phyloP scores from a whole-genome alignment of 2,797 vertebrate species.

The Poeciliopsis presidionis region DNA sequence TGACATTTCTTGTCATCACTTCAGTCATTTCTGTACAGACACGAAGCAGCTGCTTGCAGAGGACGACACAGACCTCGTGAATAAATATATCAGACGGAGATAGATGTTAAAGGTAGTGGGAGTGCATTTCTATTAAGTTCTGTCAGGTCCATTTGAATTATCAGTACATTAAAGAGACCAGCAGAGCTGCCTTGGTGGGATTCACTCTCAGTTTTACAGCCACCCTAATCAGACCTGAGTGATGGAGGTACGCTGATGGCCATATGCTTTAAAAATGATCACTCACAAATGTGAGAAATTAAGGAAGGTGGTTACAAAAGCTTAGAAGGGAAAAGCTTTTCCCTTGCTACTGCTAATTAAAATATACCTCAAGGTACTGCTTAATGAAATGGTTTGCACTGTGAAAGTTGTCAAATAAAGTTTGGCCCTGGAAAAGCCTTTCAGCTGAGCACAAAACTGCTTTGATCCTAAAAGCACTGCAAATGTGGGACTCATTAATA shows the following conservation, averaged over 20 bases:
- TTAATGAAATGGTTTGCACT: constrained; percentile 49
- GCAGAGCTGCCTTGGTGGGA: constrained; percentile 22
- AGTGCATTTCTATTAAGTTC: constrained; percentile 67
- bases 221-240: constrained; percentile 39
- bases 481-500: constrained; percentile 51
- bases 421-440: constrained; percentile 40
- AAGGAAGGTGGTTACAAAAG: background rate
- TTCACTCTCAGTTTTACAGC: constrained; percentile 42
- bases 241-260: constrained; percentile 32
- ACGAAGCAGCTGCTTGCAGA: constrained; percentile 30
- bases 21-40: constrained; percentile 15
- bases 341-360: constrained; percentile 46
- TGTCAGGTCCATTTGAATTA: constrained; percentile 59
- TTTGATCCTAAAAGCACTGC: constrained; percentile 47
- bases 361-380: constrained; percentile 45
- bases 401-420: constrained; percentile 17
- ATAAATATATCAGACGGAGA: constrained; percentile 48
- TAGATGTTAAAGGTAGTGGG: constrained; percentile 42
- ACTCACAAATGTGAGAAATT: constrained; percentile 3
- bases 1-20: constrained; percentile 18
- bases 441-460: constrained; percentile 8
- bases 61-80: constrained; percentile 35
- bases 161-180: constrained; percentile 40
- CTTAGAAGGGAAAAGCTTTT: background rate
- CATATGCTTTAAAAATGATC: constrained; percentile 23